phyloP scores from a whole-genome alignment of 1,140 invertebrate species.

The Diorhabda sublineata region DNA sequence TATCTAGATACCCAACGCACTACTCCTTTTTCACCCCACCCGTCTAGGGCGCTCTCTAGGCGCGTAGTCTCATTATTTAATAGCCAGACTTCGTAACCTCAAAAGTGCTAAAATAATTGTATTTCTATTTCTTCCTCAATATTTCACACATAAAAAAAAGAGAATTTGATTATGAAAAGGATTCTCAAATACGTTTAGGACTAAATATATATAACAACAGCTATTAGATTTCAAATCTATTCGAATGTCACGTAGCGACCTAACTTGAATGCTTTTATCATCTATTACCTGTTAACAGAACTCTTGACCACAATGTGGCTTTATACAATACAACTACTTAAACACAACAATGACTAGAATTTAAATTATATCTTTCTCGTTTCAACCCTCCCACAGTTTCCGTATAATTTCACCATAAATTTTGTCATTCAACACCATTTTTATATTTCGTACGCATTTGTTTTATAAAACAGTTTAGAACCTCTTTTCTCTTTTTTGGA shows the following conservation, averaged over 20 bases:
- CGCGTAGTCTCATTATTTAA: too few relatives aligned
- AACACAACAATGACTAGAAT: slow-evolving; percentile 2
- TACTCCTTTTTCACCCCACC: too few relatives aligned
- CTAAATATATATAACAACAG: too few relatives aligned
- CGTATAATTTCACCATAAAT: slow-evolving; percentile 3
- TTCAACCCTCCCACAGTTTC: neutral
- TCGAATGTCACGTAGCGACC: neutral
- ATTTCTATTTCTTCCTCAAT: too few relatives aligned
- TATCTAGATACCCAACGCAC: too few relatives aligned
- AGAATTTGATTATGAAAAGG: too few relatives aligned
- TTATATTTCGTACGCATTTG: slow-evolving; percentile 1
- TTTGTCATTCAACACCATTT: slow-evolving; percentile 2
- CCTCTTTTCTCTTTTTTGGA: neutral
- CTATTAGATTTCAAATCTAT: neutral
- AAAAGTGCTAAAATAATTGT: too few relatives aligned
- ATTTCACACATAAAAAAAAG: too few relatives aligned
- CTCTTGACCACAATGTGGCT: neutral
- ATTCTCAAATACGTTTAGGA: too few relatives aligned
- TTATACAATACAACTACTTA: slow-evolving; percentile 3
- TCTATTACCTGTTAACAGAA: slow-evolving; percentile 1
- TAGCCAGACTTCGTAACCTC: too few relatives aligned
- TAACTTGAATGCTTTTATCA: neutral
- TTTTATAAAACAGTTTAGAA: neutral
- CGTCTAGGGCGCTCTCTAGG: too few relatives aligned
- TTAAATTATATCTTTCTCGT: neutral